Evolutionary conservation across 2,113 vertebrate genomes (phyloP).

Genomic region (Urocitellus parryii): DNA sequence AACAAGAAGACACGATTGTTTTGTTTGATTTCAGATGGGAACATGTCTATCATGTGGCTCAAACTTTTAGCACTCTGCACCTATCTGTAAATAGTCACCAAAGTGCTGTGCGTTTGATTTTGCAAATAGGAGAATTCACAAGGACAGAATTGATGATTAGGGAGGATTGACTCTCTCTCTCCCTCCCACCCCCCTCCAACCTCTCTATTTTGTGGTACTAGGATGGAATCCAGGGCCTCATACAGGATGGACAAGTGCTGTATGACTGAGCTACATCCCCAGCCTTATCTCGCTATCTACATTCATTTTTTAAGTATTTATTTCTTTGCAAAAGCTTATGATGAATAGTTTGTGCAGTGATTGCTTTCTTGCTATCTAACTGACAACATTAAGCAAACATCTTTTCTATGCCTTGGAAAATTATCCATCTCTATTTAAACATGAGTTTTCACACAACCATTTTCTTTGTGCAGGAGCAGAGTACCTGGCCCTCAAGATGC

Average conservation of each 20-base stretch:
- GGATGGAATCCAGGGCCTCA: no score
- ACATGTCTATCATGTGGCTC: fast-evolving
- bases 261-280: no score
- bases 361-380: no score
- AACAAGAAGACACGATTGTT: fast-evolving
- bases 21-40: neutral
- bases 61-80: fast-evolving
- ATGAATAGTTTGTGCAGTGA: no score
- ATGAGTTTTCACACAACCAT: neutral
- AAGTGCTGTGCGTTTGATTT: neutral
- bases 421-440: neutral
- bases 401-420: no score
- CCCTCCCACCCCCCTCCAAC: no score
- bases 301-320: no score
- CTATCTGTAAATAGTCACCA: neutral
- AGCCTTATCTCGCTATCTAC: neutral
- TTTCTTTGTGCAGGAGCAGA: neutral
- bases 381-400: no score
- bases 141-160: neutral
- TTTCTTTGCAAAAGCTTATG: no score
- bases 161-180: neutral
- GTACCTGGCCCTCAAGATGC: no score
- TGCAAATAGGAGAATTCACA: neutral
- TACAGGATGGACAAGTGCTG: no score
- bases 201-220: no score